Percentiles rank a stretch among this genome's conserved stretches.
phyloP scores from a whole-genome alignment of 1,140 invertebrate genomes.

The Phthorimaea operculella region DNA sequence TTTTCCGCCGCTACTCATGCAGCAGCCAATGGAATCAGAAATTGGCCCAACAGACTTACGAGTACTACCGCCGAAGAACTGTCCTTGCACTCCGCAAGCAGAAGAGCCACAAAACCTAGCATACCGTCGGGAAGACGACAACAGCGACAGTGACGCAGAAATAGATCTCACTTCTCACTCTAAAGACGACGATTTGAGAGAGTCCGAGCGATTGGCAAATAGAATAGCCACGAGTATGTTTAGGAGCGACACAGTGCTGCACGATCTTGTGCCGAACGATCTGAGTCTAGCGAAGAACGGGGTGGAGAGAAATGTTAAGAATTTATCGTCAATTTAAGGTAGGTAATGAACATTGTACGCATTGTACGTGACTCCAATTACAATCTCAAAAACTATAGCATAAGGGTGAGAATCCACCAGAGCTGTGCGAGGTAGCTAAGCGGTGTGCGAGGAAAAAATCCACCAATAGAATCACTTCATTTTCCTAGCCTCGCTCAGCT shows the following conservation, averaged over 20 bases:
- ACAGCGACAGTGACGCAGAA: constrained; percentile 63
- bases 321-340: constrained; percentile 17
- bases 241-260: constrained; percentile 52
- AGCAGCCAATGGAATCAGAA: constrained; percentile 37
- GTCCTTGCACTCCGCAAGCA: constrained; percentile 39
- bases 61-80: constrained; percentile 40
- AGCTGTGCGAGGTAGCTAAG: no score
- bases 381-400: no score
- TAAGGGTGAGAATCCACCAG: no score
- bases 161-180: constrained; percentile 65
- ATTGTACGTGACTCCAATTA: no score
- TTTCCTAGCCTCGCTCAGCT: no score
- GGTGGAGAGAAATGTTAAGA: constrained; percentile 35
- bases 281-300: constrained; percentile 50
- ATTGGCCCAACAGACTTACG: constrained; percentile 57
- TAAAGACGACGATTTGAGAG: constrained; percentile 60
- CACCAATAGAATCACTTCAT: no score
- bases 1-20: constrained; percentile 48
- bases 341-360: no score
- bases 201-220: constrained; percentile 54
- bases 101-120: constrained; percentile 53
- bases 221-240: constrained; percentile 59
- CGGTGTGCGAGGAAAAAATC: no score
- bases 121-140: constrained; percentile 38
- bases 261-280: constrained; percentile 63